phyloP scores from a whole-genome alignment of 2,888 invertebrate species.

The Acanthosepion esculentum region DNA sequence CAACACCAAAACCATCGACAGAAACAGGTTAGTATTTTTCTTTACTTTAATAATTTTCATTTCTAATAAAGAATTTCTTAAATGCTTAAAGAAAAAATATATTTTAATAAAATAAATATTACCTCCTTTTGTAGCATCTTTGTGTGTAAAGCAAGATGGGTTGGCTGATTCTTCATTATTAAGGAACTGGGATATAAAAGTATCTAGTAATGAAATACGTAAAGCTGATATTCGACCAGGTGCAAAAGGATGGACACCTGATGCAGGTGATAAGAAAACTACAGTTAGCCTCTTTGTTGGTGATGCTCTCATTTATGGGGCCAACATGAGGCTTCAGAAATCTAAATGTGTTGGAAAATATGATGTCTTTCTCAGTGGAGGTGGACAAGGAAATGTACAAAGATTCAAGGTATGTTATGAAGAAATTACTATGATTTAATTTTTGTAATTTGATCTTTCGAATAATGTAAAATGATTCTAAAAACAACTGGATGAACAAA shows the following conservation, averaged over 20 bases:
- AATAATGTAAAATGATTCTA: too few species aligned
- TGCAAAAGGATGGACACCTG: slow-evolving; percentile 43
- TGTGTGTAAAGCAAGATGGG: too few species aligned
- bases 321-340: not conserved
- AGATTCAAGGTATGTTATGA: not conserved
- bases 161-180: not conserved
- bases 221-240: not conserved
- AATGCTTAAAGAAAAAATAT: too few species aligned
- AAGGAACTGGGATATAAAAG: slow-evolving; percentile 14
- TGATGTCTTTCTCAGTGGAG: slow-evolving; percentile 34
- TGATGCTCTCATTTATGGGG: slow-evolving; percentile 1
- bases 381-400: not conserved
- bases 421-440: too few species aligned
- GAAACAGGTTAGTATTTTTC: too few species aligned
- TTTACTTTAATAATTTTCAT: too few species aligned
- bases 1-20: too few species aligned
- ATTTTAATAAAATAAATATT: too few species aligned
- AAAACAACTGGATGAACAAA: too few species aligned
- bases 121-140: too few species aligned
- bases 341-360: not conserved
- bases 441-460: too few species aligned
- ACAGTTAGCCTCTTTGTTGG: not conserved
- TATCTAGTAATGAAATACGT: slow-evolving; percentile 1
- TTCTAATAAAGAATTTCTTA: too few species aligned
- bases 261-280: not conserved